These are phyloP conservation scores for Myotis planiceps DNA, from an alignment of 2,797 vertebrate species.

Conservation along the genomic window DNA sequence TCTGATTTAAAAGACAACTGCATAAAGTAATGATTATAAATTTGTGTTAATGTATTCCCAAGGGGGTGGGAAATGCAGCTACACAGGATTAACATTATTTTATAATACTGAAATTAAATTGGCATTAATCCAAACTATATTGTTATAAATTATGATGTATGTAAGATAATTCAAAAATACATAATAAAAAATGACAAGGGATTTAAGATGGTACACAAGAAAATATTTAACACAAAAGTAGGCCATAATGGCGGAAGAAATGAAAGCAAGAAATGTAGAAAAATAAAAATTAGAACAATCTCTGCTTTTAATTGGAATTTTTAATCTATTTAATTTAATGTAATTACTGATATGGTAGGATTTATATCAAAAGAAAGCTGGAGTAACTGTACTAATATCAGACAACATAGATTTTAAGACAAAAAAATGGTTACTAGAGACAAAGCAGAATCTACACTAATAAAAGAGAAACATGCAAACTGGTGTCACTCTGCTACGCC, in stretches of 20 bases:
- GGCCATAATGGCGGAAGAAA: neutral
- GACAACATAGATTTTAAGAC: neutral
- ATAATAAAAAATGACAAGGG: neutral
- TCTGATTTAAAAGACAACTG: neutral
- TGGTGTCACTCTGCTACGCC: too few relatives aligned
- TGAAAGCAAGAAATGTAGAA: neutral
- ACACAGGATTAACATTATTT: neutral
- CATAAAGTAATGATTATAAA: neutral
- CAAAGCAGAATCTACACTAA: neutral
- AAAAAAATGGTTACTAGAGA: neutral
- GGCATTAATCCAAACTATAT: neutral
- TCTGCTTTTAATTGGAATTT: neutral
- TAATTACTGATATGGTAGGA: neutral
- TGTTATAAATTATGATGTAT: neutral
- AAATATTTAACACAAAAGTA: neutral
- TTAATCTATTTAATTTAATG: neutral
- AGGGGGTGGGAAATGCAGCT: neutral
- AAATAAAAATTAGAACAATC: neutral
- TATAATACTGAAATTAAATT: neutral
- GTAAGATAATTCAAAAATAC: neutral
- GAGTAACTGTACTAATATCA: neutral
- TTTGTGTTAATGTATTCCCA: too few relatives aligned
- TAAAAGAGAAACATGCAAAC: too few relatives aligned
- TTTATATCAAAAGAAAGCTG: neutral
- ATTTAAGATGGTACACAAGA: neutral